A percentile compares a stretch with the other conserved stretches of the same genome.
phyloP scores from a whole-genome alignment of 1,140 invertebrate genomes.

The Penaeus chinensis region DNA sequence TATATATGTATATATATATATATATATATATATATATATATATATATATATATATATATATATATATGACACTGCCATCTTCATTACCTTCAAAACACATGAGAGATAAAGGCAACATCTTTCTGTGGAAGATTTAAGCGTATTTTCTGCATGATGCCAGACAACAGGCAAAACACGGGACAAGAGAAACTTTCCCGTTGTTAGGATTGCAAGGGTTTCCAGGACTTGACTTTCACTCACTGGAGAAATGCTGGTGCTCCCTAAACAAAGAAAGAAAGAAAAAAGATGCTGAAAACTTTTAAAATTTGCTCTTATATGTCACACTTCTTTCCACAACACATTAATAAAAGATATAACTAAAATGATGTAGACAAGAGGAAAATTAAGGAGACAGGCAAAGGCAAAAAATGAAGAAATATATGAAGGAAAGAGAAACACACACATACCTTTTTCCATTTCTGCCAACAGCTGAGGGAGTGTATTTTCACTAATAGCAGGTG shows the following conservation, averaged over 20 bases:
- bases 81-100: slow-evolving; percentile 21
- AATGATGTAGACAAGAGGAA: too few species aligned
- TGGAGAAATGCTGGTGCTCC: not conserved
- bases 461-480: slow-evolving; percentile 12
- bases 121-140: not conserved
- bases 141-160: not conserved
- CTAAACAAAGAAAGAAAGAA: not conserved
- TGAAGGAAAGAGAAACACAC: not conserved
- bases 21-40: too few species aligned
- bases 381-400: not conserved
- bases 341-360: too few species aligned
- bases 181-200: slow-evolving; percentile 1
- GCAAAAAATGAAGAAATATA: not conserved
- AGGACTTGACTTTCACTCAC: slow-evolving; percentile 20
- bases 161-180: slow-evolving; percentile 10
- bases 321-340: too few species aligned
- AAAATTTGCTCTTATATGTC: too few species aligned
- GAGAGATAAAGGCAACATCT: slow-evolving; percentile 20
- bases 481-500: slow-evolving; percentile 14
- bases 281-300: not conserved
- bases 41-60: too few species aligned
- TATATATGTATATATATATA: too few species aligned
- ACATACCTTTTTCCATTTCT: slow-evolving; percentile 31
- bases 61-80: not conserved
- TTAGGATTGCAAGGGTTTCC: slow-evolving; percentile 34